phyloP scores from a whole-genome alignment of 2,888 invertebrate genomes.

The Automeris io region DNA sequence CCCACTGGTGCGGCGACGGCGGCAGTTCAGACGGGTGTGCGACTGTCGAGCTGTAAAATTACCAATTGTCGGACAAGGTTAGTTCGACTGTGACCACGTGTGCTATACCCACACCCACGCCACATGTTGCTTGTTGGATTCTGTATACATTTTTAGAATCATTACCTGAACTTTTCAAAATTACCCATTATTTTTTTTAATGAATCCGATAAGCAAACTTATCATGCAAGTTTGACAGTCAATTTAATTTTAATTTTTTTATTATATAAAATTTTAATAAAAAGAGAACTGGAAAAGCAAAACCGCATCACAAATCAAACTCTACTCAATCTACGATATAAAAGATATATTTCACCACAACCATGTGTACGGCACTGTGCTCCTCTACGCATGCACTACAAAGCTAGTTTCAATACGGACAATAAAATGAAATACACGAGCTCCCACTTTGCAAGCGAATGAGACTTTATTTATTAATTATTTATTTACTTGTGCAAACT shows the following conservation, averaged over 20 bases:
- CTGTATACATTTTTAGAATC: not conserved
- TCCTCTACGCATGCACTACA: constrained; percentile 62
- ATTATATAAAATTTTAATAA: constrained; percentile 39
- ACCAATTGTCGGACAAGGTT: constrained; percentile 24
- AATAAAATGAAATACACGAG: not conserved
- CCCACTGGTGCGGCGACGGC: constrained; percentile 99
- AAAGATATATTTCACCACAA: constrained; percentile 61
- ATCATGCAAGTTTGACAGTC: constrained; percentile 54
- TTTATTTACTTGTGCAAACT: no score
- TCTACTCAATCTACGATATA: constrained; percentile 44
- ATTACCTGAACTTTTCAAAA: not conserved
- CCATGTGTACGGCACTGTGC: constrained; percentile 70
- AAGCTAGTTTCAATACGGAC: constrained; percentile 15
- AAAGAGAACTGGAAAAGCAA: constrained; percentile 62
- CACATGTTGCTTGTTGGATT: constrained; percentile 24
- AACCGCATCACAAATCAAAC: constrained; percentile 68
- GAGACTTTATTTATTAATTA: no score
- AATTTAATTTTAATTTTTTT: constrained; percentile 16
- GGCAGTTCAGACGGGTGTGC: constrained; percentile 99
- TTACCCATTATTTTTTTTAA: not conserved
- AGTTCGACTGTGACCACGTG: constrained; percentile 15
- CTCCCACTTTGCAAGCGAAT: not conserved
- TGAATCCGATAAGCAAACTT: constrained; percentile 46
- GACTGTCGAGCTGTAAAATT: constrained; percentile 91
- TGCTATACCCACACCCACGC: constrained; percentile 37